Evolutionary conservation across 2,797 vertebrate genomes (phyloP).

Genomic region (Aplochiton taeniatus): DNA sequence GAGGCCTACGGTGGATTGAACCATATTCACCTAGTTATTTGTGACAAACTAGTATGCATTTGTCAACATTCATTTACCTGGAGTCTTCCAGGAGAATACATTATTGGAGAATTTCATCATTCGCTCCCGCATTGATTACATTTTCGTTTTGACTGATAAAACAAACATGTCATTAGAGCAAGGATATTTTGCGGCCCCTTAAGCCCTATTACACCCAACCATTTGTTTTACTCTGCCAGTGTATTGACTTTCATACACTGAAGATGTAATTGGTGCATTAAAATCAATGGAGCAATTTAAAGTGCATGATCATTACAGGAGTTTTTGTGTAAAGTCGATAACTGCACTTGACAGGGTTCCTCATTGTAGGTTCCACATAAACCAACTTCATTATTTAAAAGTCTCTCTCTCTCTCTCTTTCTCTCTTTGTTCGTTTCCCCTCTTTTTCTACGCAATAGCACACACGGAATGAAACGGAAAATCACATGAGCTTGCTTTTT

Average conservation of each 20-base stretch:
- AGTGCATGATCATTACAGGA: slow-evolving; percentile 63
- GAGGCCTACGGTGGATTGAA: background rate
- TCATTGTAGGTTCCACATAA: slow-evolving; percentile 49
- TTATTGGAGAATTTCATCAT: background rate
- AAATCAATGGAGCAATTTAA: slow-evolving; percentile 69
- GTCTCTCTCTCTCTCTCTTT: background rate
- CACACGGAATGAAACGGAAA: background rate
- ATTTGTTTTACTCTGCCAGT: slow-evolving; percentile 47
- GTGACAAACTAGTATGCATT: background rate
- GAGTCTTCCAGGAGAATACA: background rate
- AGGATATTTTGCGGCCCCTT: slow-evolving; percentile 44
- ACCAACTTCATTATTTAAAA: slow-evolving; percentile 36
- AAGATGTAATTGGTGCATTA: slow-evolving; percentile 65
- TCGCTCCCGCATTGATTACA: background rate
- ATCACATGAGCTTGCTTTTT: slow-evolving; percentile 12
- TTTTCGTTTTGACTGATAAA: slow-evolving; percentile 27
- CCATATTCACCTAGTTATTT: slow-evolving; percentile 2
- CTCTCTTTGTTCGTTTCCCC: background rate
- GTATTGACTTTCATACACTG: slow-evolving; percentile 66
- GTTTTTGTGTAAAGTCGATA: slow-evolving; percentile 62
- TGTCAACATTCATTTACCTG: background rate
- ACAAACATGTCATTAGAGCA: slow-evolving; percentile 33
- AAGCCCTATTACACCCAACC: slow-evolving; percentile 46
- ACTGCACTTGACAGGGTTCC: slow-evolving; percentile 45
- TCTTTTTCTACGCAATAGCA: background rate